Evolutionary conservation across 2,797 vertebrate species (phyloP).

Genomic region (Sebastes matsubarae): DNA sequence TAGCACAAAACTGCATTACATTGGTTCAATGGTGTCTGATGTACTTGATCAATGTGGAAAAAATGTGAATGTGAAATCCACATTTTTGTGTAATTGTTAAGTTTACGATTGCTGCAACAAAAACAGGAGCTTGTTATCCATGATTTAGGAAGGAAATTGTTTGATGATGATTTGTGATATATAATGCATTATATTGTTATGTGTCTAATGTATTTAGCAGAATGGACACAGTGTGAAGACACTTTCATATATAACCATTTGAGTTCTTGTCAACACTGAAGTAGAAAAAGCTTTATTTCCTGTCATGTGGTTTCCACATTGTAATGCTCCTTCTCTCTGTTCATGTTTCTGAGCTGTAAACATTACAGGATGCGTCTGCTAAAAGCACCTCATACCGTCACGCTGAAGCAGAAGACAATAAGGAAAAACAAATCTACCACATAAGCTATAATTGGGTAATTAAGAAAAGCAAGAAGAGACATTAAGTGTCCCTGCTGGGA

Average conservation of each 20-base stretch:
- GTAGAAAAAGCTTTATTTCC: neutral
- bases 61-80: neutral
- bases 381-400: constrained; percentile 7
- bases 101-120: neutral
- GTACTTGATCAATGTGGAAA: no score
- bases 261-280: neutral
- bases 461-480: constrained; percentile 72
- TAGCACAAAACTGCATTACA: neutral
- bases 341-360: constrained; percentile 14
- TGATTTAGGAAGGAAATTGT: no score
- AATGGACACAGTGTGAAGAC: neutral
- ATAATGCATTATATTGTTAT: neutral
- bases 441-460: constrained; percentile 78
- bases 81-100: neutral
- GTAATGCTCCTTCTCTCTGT: neutral
- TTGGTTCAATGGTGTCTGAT: neutral
- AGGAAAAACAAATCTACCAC: constrained; percentile 66
- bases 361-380: neutral
- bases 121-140: neutral
- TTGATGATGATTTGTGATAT: neutral
- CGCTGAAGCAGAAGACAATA: constrained; percentile 39
- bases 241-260: neutral
- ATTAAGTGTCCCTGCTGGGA: constrained; percentile 73
- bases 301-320: constrained; percentile 1
- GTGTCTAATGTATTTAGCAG: neutral